Conservation (phyloP, 2,113 vertebrate genomes). For the Calyptomena viridis region DNA sequence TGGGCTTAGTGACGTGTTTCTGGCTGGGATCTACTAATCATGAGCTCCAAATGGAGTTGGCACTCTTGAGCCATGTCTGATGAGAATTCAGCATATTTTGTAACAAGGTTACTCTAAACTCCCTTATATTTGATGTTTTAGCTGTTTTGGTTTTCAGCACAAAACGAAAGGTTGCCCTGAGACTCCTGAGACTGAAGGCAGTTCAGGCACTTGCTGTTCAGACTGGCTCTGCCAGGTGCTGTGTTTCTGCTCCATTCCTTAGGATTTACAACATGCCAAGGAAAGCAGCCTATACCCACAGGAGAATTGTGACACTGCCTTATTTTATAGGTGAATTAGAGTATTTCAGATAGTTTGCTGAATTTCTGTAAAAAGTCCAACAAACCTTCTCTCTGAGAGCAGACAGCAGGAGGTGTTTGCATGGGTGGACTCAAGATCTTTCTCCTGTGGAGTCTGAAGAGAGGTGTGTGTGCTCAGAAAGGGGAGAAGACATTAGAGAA, state of each 20-base stretch:
- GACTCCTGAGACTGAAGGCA: neutral
- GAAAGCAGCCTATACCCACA: neutral
- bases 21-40: neutral
- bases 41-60: neutral
- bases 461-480: neutral
- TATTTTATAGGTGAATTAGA: neutral
- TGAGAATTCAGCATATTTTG: neutral
- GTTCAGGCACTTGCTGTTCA: neutral
- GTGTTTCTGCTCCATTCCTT: neutral
- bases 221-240: neutral
- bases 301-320: neutral
- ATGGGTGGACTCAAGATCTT: neutral
- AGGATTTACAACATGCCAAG: neutral
- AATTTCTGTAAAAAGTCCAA: neutral
- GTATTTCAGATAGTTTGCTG: neutral
- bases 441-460: neutral
- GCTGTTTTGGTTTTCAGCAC: neutral
- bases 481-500: neutral
- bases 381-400: neutral
- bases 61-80: neutral
- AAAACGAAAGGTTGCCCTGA: neutral
- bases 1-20: neutral
- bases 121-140: neutral
- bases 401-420: neutral
- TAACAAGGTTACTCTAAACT: neutral